Percentiles rank a stretch among this genome's conserved stretches.
Conservation (phyloP, 2,797 vertebrate species). For the Chloroceryle amazona region DNA sequence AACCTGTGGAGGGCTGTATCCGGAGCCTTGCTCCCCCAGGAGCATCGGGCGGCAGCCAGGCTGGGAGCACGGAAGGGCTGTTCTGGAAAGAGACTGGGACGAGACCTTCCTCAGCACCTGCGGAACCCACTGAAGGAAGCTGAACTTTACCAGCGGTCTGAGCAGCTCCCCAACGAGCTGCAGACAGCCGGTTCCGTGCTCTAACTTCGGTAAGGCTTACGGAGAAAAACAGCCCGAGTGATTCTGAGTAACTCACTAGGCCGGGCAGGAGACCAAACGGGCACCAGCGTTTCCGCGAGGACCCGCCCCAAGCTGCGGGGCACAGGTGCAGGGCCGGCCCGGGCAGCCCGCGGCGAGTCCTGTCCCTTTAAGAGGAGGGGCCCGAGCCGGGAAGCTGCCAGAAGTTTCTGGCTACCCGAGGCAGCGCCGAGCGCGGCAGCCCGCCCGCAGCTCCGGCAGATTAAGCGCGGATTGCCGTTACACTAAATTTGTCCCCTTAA, state of each 20-base stretch:
- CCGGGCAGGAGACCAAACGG: fast-evolving
- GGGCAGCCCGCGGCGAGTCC: neutral
- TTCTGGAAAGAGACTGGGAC: fast-evolving
- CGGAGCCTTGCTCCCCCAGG: fast-evolving
- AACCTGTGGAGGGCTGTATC: fast-evolving
- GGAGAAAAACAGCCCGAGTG: fast-evolving
- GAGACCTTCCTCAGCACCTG: fast-evolving
- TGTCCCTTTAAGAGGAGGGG: slow-evolving; percentile 32
- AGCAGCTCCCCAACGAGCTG: neutral
- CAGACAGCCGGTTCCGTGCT: neutral
- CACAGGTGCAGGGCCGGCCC: neutral
- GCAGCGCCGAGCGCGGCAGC: neutral
- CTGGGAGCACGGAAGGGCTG: neutral
- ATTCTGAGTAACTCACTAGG: fast-evolving
- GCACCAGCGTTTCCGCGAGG: fast-evolving
- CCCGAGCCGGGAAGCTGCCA: slow-evolving; percentile 16
- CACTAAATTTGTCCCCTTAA: slow-evolving; percentile 43
- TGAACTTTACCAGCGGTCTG: neutral
- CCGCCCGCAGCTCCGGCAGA: neutral
- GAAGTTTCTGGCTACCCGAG: slow-evolving; percentile 44
- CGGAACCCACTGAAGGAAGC: neutral
- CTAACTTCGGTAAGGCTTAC: neutral
- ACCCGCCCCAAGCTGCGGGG: no score
- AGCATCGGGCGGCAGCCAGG: fast-evolving
- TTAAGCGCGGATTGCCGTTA: neutral